Conservation (phyloP, 64 coral and sea anemone species). For the Pocillopora damicornis region DNA sequence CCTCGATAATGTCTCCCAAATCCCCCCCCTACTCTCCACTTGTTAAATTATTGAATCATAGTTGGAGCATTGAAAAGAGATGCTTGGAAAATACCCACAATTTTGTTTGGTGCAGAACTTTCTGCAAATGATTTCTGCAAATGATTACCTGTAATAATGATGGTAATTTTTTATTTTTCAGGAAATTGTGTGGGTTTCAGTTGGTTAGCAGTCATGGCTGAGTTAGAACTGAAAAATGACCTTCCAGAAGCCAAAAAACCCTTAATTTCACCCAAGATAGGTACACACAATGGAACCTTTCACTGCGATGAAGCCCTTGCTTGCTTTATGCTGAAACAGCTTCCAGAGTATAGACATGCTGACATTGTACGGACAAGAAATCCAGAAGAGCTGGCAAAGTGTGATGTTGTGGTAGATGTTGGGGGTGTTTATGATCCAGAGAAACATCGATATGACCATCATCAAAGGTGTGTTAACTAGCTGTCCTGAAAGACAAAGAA, state of each 20-base stretch:
- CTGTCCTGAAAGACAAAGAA: not conserved
- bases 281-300: constrained; percentile 97
- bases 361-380: constrained; percentile 82
- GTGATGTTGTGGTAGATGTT: constrained; percentile 98
- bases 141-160: not conserved
- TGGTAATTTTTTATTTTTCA: not conserved
- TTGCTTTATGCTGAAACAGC: constrained; percentile 78
- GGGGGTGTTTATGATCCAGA: constrained; percentile 82
- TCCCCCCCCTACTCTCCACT: too few species aligned
- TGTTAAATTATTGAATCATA: too few species aligned
- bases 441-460: constrained; percentile 94
- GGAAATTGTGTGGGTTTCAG: not conserved
- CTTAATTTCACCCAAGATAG: constrained; percentile 65
- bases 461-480: constrained; percentile 70
- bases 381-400: constrained; percentile 62
- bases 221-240: constrained; percentile 42
- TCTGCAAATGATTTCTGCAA: too few species aligned
- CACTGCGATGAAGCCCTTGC: constrained; percentile 97
- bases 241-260: constrained; percentile 46
- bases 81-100: too few species aligned
- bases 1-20: too few species aligned
- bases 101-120: too few species aligned
- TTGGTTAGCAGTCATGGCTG: constrained; percentile 16
- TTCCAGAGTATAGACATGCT: constrained; percentile 82
- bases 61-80: too few species aligned